These are phyloP conservation scores for Ormyrus rosae DNA, from an alignment of 2,888 invertebrate genomes.

Conservation along the genomic window DNA sequence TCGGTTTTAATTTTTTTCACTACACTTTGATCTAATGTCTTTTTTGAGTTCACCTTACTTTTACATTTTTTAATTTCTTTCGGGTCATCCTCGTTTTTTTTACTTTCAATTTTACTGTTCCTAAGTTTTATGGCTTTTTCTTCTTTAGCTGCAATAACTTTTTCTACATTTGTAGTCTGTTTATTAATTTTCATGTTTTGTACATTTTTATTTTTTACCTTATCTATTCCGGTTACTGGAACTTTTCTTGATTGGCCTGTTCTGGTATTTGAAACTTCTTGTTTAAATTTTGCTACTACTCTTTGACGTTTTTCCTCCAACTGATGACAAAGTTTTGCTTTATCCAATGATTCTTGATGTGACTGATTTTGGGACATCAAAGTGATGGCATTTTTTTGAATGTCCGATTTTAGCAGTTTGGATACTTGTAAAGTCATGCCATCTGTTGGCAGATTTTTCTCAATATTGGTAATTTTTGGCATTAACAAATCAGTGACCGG, in stretches of 20 bases:
- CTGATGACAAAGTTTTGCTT: constrained; percentile 50
- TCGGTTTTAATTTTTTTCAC: constrained; percentile 20
- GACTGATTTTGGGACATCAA: constrained; percentile 8
- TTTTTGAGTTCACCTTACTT: constrained; percentile 21
- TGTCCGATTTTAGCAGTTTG: constrained; percentile 33
- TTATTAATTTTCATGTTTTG: constrained; percentile 42
- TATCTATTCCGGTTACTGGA: not conserved
- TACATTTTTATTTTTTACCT: constrained; percentile 24
- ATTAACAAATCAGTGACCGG: too few relatives aligned
- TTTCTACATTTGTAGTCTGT: not conserved
- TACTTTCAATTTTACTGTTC: not conserved
- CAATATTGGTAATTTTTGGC: constrained; percentile 60
- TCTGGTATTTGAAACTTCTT: not conserved
- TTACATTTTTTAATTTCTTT: constrained; percentile 26
- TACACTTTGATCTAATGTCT: constrained; percentile 14
- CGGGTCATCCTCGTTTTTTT: not conserved
- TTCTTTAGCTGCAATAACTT: not conserved
- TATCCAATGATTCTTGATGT: constrained; percentile 8
- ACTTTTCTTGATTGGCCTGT: not conserved
- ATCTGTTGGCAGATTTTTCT: constrained; percentile 35
- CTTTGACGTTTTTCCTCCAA: constrained; percentile 69
- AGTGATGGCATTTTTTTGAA: constrained; percentile 6
- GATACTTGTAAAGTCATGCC: constrained; percentile 30
- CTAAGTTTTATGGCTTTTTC: not conserved
- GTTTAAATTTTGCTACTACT: constrained; percentile 61